These are phyloP conservation scores for Platorchestia sp. DNA, from an alignment of 1,140 invertebrate genomes.

Conservation along the genomic window DNA sequence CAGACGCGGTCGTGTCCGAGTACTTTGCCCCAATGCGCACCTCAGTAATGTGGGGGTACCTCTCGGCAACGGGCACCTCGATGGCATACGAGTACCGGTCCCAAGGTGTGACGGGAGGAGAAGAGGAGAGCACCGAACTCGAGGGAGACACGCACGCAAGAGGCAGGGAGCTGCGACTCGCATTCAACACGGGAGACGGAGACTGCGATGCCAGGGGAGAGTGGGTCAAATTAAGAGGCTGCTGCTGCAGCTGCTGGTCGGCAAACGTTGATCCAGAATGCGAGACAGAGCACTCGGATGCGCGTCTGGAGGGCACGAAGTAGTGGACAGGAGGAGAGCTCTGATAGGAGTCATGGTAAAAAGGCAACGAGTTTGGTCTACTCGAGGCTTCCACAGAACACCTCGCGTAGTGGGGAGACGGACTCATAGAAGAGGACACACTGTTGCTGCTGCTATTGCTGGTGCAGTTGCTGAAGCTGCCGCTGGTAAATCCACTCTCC, in stretches of 20 bases:
- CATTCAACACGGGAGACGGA: not conserved
- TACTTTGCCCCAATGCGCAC: not conserved
- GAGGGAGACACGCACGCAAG: not conserved
- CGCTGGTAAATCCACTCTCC: not conserved
- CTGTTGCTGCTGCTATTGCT: not conserved
- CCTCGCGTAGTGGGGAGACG: not conserved
- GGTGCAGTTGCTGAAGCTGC: not conserved
- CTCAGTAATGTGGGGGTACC: not conserved
- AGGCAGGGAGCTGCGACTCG: not conserved
- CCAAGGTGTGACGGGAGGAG: not conserved
- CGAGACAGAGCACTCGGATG: not conserved
- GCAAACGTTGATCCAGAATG: not conserved
- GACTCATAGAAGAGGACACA: not conserved
- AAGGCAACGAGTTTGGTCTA: slow-evolving; percentile 13
- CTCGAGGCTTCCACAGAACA: not conserved
- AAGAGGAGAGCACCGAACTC: not conserved
- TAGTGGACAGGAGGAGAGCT: not conserved
- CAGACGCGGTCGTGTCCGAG: not conserved
- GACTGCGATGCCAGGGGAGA: not conserved
- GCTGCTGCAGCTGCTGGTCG: not conserved
- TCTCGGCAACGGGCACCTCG: not conserved
- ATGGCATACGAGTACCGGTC: not conserved
- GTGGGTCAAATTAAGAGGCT: slow-evolving; percentile 11
- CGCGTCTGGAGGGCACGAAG: not conserved
- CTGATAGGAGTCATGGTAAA: not conserved